Base-by-base conservation (phyloP, 2,797 vertebrate species). In the Danio kyathit region DNA sequence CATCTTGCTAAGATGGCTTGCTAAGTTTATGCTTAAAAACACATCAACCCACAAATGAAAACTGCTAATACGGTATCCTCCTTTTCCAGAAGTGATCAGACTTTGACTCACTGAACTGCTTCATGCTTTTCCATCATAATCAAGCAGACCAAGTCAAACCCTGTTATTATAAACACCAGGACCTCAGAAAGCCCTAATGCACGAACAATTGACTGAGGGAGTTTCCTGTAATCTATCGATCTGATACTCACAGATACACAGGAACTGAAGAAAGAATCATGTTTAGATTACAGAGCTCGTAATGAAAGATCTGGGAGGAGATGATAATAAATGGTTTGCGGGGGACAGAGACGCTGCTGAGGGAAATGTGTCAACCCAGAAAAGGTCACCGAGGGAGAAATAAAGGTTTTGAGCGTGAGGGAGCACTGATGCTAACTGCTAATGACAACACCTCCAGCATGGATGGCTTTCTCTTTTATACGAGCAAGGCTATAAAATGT, bases 301-400 rank as follows among this genome's bases (percentile, higher is more conserved):
- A 73, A 73, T 73, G 65, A 79, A 46, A 75, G 72, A 63, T 48
- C 4, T 14, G 46, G 54, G 40, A 64, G 19, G 14, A 61, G 17
- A 43, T 74, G 56, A 71, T 56, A 5, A 59, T 84, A 82, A 83
- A 46, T 76, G 13, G 79, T 86, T 87, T 87, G 66, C 82, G 61
- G 78, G 57, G 29, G 86, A 81, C 82, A 69, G 84, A 41, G 82
- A 49, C 12, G 13, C 56, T n/a, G 66, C 84, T 84, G 81, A 81
- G 84, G 87, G 86, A 87, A 86, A 82, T 85, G 75, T 11, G 64
- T 81, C 48, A 84, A 87, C 84, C 84, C 81, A 69, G 86, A 89
- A 92, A 92, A 92, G 91, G 92, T 93, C 91, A 93, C 89, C 82
- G 89, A 88, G 86, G 84, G 87, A 89, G 87, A 80, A 79, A 87